Percentiles rank a stretch among this genome's conserved stretches.
Conservation (phyloP, 2,797 vertebrate species). For the Pristis pectinata region DNA sequence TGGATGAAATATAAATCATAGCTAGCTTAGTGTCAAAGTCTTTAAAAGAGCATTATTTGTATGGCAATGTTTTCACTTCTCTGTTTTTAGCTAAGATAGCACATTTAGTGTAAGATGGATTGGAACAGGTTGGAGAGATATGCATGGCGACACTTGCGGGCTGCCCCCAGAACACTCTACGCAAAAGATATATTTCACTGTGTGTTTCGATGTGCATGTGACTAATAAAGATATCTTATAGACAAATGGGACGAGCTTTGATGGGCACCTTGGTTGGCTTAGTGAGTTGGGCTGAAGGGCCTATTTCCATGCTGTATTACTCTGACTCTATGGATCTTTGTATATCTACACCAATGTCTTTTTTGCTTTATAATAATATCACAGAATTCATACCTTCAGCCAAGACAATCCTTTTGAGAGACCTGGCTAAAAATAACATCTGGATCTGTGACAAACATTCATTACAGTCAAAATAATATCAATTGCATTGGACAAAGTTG, state of each 20-base stretch:
- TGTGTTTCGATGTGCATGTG: too few species aligned
- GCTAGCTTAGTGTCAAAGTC: neutral
- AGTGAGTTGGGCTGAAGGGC: too few species aligned
- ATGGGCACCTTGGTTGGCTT: too few species aligned
- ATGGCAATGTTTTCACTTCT: neutral
- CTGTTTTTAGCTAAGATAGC: neutral
- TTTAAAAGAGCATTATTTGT: neutral
- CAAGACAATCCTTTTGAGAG: neutral
- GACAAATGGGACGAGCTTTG: too few species aligned
- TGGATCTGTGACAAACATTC: neutral
- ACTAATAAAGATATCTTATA: too few species aligned
- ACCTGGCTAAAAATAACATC: neutral
- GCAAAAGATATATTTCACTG: too few species aligned
- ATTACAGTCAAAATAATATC: neutral
- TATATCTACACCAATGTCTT: too few species aligned
- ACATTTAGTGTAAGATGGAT: too few species aligned
- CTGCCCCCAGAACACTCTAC: too few species aligned
- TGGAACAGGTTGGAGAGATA: too few species aligned
- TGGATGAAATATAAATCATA: neutral
- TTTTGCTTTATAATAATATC: neutral
- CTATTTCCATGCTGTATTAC: too few species aligned
- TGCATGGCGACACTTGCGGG: too few species aligned
- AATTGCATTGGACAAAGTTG: neutral
- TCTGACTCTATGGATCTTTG: neutral
- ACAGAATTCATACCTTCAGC: neutral